Conservation (phyloP, 2,888 invertebrate species). For the Nomada hirtipes region DNA sequence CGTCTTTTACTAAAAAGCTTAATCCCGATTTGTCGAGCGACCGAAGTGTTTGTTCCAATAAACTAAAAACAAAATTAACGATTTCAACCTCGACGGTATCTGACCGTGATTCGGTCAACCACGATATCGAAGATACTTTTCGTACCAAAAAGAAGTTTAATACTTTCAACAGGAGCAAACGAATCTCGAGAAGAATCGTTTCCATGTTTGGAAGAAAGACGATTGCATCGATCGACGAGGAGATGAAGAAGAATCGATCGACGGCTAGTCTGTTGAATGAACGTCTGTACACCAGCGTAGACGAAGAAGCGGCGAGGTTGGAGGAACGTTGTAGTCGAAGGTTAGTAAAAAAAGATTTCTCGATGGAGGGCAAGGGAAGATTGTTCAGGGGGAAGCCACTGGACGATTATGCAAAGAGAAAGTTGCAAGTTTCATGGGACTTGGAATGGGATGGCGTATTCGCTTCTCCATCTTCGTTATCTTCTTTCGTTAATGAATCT, state of each 20-base stretch:
- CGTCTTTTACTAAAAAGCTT: background rate
- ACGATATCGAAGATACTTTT: background rate
- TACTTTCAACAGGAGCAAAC: background rate
- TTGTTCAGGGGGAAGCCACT: constrained; percentile 1
- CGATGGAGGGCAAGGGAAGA: background rate
- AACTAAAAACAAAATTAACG: background rate
- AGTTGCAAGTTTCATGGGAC: constrained; percentile 7
- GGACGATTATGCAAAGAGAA: constrained; percentile 32
- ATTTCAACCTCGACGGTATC: background rate
- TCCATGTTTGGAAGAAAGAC: constrained; percentile 16
- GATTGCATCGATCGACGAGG: background rate
- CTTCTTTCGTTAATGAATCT: constrained; percentile 7
- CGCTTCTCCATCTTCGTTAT: constrained; percentile 7
- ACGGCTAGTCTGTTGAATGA: background rate
- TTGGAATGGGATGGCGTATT: background rate
- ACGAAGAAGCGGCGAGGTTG: background rate
- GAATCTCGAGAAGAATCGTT: constrained; percentile 6
- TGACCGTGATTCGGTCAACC: background rate
- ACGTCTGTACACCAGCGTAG: background rate
- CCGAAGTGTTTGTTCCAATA: background rate
- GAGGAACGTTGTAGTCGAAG: background rate
- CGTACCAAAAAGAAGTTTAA: background rate
- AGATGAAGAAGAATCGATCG: constrained; percentile 1
- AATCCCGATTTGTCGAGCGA: background rate
- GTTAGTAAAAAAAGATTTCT: background rate